Conservation (phyloP, 1,140 invertebrate species). For the Drosophila burlai region DNA sequence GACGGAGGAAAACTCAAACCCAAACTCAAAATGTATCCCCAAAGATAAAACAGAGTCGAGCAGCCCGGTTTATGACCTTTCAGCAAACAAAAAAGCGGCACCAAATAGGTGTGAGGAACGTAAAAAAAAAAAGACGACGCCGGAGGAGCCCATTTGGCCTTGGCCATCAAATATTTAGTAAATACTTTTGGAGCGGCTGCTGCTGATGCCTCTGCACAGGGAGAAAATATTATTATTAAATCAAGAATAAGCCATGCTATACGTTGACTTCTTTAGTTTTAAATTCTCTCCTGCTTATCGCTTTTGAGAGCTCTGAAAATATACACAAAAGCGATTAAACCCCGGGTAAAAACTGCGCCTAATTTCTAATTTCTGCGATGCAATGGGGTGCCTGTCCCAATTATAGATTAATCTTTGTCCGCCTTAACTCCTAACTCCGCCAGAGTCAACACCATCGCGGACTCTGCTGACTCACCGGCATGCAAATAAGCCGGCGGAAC, state of each 20-base stretch:
- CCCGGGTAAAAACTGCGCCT: conserved; percentile 19
- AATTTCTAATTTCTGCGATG: conserved; percentile 40
- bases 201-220: conserved; percentile 4
- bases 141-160: conserved; percentile 29
- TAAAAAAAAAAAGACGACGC: not conserved
- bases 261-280: not conserved
- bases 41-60: conserved; percentile 36
- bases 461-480: conserved; percentile 21
- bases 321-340: conserved; percentile 39
- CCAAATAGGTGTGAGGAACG: conserved; percentile 23
- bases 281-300: conserved; percentile 11
- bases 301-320: conserved; percentile 20
- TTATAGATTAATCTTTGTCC: conserved; percentile 32
- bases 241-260: not conserved
- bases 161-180: conserved; percentile 53
- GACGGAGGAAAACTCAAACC: conserved; percentile 21
- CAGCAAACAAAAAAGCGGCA: conserved; percentile 39
- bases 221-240: conserved; percentile 1
- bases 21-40: conserved; percentile 35
- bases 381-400: conserved; percentile 23
- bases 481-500: conserved; percentile 27
- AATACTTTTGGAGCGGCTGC: conserved; percentile 30
- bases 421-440: too few relatives aligned
- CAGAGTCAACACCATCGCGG: conserved; percentile 13
- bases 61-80: conserved; percentile 65